phyloP scores from a whole-genome alignment of 2,113 vertebrate species.

The Dicaeum eximium region DNA sequence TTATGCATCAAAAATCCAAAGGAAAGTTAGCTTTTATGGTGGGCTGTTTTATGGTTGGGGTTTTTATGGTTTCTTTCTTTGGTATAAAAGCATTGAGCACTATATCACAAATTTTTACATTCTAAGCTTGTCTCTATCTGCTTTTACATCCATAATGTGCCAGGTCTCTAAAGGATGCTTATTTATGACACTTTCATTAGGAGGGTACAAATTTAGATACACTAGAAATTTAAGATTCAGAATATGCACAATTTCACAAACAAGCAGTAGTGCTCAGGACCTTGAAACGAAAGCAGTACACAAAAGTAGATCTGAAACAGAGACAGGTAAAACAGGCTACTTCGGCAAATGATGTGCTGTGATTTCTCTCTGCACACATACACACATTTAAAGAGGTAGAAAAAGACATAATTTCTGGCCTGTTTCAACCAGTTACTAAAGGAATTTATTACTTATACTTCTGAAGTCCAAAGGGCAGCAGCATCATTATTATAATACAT shows the following conservation, averaged over 20 bases:
- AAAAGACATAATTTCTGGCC: neutral
- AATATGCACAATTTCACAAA: neutral
- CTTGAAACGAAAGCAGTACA: neutral
- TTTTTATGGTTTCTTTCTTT: neutral
- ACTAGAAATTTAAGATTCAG: neutral
- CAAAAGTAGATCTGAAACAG: constrained; percentile 19
- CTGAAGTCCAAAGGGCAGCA: neutral
- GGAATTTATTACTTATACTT: neutral
- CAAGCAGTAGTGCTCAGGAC: neutral
- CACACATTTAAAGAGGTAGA: neutral
- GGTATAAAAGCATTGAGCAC: neutral
- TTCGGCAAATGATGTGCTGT: neutral
- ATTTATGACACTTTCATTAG: neutral
- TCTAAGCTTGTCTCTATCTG: neutral
- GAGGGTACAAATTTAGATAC: neutral
- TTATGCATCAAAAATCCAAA: neutral
- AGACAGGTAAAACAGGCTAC: neutral
- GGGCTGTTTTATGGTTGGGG: neutral
- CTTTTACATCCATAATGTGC: neutral
- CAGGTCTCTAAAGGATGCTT: neutral
- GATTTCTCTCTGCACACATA: neutral
- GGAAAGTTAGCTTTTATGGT: neutral
- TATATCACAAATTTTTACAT: neutral
- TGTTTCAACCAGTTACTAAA: neutral
- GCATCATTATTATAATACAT: neutral